Evolutionary conservation across 2,113 vertebrate genomes (phyloP), one percentile per base, ranked within the genome.

Genomic region (Sinosuthora webbiana): DNA sequence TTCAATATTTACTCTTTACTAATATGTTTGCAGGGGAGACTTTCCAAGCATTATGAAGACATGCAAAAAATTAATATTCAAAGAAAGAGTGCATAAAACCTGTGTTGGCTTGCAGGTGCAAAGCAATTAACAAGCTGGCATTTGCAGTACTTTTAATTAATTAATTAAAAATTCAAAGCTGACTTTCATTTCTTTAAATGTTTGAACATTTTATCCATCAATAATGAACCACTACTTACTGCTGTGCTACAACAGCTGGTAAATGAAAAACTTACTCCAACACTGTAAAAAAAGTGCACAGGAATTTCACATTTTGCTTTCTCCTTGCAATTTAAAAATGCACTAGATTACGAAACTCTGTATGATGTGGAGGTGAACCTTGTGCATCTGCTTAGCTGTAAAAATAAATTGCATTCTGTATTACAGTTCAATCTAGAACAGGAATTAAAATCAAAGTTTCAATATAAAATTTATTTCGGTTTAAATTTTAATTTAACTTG

Each of bases 1-100:
- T 99, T 99, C 99, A 99, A 99, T 99, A 99, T 99, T 99, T 99
- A 99, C 99, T 98, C 98, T 99, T 98, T 98, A 98, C 99, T 99
- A 98, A 98, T 98, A 98, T 98, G 98, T 99, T 99, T 99, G 98
- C 98, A 98, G 97, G 98, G 98, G 97, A 98, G 98, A 98, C 98
- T 98, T 98, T 98, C 98, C 95, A 95, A 98, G 97, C 97, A 98
- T 98, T 98, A 98, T 97, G 98, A 98, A 99, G 98, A 98, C 98
- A 98, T 93, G 97, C 85, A 60, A 98, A 98, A 92, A 97, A 97
- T 98, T 98, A 98, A 98, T 98, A 98, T 98, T 98, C 98, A 98
- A 97, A 97, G 98, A 96, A 98, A 97, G 97, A 98, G 98, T 98
- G 98, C 96, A 98, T 98, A 98, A 98, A 99, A 99, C 98, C 98